Evolutionary conservation across 2,797 vertebrate species (phyloP).

Genomic region (Macrochelys suwanniensis): DNA sequence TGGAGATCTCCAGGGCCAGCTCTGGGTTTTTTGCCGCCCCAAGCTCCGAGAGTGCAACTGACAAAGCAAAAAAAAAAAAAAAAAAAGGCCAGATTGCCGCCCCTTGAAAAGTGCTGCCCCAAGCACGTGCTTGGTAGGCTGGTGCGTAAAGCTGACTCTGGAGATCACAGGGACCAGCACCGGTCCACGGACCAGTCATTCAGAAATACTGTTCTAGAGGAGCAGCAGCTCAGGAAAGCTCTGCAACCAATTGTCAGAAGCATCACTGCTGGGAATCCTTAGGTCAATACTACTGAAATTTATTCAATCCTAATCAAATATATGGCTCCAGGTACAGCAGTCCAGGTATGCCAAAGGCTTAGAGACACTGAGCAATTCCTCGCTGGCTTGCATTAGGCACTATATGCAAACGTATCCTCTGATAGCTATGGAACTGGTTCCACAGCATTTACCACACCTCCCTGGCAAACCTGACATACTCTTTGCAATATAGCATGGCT

Average conservation of each 20-base stretch:
- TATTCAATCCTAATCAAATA: not conserved
- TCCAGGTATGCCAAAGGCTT: not conserved
- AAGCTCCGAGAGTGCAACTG: no score
- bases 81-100: no score
- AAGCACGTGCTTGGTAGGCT: no score
- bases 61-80: no score
- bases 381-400: not conserved
- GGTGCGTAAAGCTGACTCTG: no score
- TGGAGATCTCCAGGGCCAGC: no score
- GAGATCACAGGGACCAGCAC: no score
- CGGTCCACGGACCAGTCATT: no score
- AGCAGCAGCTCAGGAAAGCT: not conserved
- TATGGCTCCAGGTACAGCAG: fast-evolving
- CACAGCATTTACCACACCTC: not conserved
- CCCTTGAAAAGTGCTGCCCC: no score
- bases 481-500: not conserved
- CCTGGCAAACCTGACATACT: not conserved
- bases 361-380: not conserved
- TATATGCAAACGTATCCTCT: not conserved
- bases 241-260: not conserved
- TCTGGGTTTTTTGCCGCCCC: no score
- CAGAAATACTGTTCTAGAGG: not conserved
- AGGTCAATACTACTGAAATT: not conserved
- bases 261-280: not conserved
- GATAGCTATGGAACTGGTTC: not conserved